Evolutionary conservation across 2,113 vertebrate species (phyloP).

Genomic region (Rafetus swinhoei): DNA sequence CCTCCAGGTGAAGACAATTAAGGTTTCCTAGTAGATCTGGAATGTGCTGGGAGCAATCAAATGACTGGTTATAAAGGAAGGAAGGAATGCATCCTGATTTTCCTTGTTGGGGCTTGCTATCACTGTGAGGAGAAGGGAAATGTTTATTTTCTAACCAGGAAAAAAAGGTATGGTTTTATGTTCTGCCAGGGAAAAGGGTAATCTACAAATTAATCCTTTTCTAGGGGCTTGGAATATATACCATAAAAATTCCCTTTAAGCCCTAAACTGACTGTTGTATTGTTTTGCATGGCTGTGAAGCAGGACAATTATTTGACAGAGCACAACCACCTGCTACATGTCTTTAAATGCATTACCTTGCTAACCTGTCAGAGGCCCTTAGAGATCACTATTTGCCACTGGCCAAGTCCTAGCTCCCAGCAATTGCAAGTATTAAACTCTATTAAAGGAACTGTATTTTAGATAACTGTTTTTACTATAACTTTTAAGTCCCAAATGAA

Average conservation of each 20-base stretch:
- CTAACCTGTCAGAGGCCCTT: neutral
- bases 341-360: neutral
- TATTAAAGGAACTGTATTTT: neutral
- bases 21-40: constrained; percentile 66
- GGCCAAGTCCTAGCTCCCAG: neutral
- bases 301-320: neutral
- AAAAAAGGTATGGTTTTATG: neutral
- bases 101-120: constrained; percentile 56
- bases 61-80: constrained; percentile 50
- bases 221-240: neutral
- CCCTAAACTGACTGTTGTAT: neutral
- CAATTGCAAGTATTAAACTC: neutral
- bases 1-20: constrained; percentile 70
- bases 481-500: neutral
- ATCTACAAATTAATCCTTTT: constrained; percentile 20
- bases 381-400: neutral
- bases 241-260: neutral
- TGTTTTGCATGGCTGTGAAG: neutral
- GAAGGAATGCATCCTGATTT: constrained; percentile 71
- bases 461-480: neutral
- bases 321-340: neutral
- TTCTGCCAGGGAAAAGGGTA: neutral
- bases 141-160: constrained; percentile 40
- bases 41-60: constrained; percentile 67
- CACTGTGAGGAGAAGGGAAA: constrained; percentile 22